A percentile compares a stretch with the other conserved stretches of the same genome.
Conservation (phyloP, 2,888 invertebrate species). For the Eledona agricola region DNA sequence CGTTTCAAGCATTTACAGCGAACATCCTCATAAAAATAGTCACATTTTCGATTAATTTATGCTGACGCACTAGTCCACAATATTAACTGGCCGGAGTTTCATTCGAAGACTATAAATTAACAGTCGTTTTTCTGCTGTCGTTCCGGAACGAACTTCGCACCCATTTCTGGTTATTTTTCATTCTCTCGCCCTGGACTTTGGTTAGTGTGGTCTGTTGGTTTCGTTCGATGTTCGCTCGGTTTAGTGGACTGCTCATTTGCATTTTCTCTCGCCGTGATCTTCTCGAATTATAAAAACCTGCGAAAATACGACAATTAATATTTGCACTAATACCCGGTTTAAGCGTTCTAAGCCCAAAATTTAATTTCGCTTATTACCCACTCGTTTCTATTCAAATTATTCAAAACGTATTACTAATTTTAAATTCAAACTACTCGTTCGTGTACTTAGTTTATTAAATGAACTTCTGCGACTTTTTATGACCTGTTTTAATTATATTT, state of each 20-base stretch:
- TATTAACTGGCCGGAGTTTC: too few species aligned
- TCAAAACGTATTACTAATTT: too few species aligned
- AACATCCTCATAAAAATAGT: neutral
- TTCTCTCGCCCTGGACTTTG: neutral
- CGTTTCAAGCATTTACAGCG: neutral
- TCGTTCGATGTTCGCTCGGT: conserved; percentile 1
- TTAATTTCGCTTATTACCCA: neutral
- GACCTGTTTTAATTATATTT: neutral
- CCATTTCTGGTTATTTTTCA: conserved; percentile 10
- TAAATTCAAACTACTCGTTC: too few species aligned
- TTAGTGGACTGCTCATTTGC: conserved; percentile 3
- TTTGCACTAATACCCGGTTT: neutral
- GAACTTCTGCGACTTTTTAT: neutral
- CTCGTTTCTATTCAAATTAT: too few species aligned
- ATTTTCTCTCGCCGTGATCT: conserved; percentile 5
- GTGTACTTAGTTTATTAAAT: too few species aligned
- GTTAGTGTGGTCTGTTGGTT: neutral
- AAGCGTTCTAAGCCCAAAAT: neutral
- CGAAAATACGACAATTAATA: conserved; percentile 1
- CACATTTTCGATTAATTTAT: conserved; percentile 3
- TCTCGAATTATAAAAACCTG: conserved; percentile 4
- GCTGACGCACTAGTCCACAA: neutral
- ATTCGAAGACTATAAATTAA: conserved; percentile 18
- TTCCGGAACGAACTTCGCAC: conserved; percentile 19
- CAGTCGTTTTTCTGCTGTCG: conserved; percentile 20